phyloP scores from a whole-genome alignment of 1,140 invertebrate genomes.

The Trichonephila clavata region DNA sequence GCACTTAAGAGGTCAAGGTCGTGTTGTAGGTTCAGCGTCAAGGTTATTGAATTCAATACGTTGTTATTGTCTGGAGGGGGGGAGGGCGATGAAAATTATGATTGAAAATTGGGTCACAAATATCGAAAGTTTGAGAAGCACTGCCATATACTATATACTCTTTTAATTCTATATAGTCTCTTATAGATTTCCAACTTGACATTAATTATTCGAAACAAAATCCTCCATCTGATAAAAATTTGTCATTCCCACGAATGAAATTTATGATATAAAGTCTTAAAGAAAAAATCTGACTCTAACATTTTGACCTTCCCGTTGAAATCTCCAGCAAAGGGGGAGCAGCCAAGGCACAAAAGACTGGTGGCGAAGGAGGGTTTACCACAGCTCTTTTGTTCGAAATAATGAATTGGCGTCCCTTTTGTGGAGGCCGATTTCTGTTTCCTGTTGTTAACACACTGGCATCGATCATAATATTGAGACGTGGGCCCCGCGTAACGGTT shows the following conservation, averaged over 20 bases:
- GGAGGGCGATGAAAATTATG: too few species aligned
- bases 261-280: background rate
- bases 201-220: too few species aligned
- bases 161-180: too few species aligned
- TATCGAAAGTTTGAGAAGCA: too few species aligned
- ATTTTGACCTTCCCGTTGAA: background rate
- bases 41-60: too few species aligned
- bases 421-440: conserved; percentile 14
- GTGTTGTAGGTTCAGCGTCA: too few species aligned
- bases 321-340: background rate
- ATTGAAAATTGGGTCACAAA: too few species aligned
- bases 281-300: background rate
- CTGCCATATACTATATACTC: too few species aligned
- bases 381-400: background rate
- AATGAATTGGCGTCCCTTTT: conserved; percentile 12
- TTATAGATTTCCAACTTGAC: too few species aligned
- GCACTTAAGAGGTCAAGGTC: too few species aligned
- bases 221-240: background rate
- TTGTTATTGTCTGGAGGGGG: too few species aligned
- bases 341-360: background rate
- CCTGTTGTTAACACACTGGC: background rate
- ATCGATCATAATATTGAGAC: conserved; percentile 32
- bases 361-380: background rate
- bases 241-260: background rate
- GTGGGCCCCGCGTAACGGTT: background rate